phyloP scores from a whole-genome alignment of 2,797 vertebrate species.

The Channallabes apus region DNA sequence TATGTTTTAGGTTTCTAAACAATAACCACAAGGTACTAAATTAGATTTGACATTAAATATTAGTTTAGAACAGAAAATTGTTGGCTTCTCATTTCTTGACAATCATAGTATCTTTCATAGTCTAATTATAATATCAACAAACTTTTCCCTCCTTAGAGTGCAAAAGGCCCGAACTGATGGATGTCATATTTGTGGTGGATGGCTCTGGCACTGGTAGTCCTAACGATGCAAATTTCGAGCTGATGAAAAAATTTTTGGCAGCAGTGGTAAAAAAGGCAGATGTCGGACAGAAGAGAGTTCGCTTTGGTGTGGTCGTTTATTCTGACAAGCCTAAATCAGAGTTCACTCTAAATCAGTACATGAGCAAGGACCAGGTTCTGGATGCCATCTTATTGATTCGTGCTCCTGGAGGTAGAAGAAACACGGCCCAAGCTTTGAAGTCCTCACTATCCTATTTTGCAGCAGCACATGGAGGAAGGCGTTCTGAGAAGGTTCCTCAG shows the following conservation, averaged over 20 bases:
- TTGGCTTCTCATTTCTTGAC: background rate
- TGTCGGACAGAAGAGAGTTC: slow-evolving; percentile 69
- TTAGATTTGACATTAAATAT: too few relatives aligned
- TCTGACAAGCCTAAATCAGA: slow-evolving; percentile 48
- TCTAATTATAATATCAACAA: background rate
- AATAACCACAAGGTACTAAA: background rate
- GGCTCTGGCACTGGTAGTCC: slow-evolving; percentile 70
- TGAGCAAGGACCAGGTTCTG: slow-evolving; percentile 60
- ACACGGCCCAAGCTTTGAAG: slow-evolving; percentile 71
- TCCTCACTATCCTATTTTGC: slow-evolving; percentile 69
- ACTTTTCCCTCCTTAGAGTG: slow-evolving; percentile 66
- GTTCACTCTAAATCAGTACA: slow-evolving; percentile 68
- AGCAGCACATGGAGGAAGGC: slow-evolving; percentile 66
- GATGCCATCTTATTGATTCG: slow-evolving; percentile 64
- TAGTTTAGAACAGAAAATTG: background rate
- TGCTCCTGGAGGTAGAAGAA: slow-evolving; percentile 60
- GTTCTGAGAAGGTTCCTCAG: slow-evolving; percentile 61
- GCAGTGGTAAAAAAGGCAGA: slow-evolving; percentile 72
- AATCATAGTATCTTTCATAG: background rate
- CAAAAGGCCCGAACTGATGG: slow-evolving; percentile 75
- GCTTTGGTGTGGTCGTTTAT: slow-evolving; percentile 74
- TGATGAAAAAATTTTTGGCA: slow-evolving; percentile 72
- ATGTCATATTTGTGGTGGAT: slow-evolving; percentile 82
- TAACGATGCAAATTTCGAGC: slow-evolving; percentile 60
- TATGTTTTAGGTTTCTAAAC: background rate